Conservation (phyloP, 2,888 invertebrate species). For the Trichopoda pennipes region DNA sequence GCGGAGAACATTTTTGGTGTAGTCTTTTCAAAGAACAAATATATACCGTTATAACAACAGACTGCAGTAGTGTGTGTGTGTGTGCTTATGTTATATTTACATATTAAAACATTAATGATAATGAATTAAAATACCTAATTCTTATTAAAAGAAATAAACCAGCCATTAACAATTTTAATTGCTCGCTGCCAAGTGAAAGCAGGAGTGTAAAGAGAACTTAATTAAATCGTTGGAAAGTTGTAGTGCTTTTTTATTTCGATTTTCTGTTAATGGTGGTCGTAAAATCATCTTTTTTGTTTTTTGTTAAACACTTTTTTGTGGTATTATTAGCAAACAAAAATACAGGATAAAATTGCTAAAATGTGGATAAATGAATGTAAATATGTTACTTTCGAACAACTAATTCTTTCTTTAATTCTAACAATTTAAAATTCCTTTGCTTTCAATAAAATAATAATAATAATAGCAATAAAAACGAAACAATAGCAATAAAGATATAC, state of each 20-base stretch:
- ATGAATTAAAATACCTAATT: background rate
- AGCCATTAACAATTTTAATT: no score
- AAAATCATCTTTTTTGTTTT: background rate
- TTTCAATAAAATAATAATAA: no score
- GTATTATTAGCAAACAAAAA: background rate
- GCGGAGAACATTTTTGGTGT: background rate
- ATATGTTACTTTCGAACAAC: no score
- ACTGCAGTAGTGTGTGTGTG: background rate
- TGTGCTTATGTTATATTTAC: background rate
- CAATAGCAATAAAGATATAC: no score
- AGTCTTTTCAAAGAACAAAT: background rate
- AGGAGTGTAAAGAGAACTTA: no score
- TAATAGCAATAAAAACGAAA: no score
- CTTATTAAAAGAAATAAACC: background rate
- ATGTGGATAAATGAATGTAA: no score
- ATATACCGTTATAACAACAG: background rate
- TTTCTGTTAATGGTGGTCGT: background rate
- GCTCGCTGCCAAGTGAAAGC: background rate
- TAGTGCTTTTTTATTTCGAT: background rate
- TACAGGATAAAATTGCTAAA: background rate
- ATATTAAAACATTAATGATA: no score
- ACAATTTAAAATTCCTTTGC: no score
- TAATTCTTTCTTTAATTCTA: no score
- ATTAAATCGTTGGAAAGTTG: background rate
- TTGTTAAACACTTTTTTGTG: background rate